phyloP scores from a whole-genome alignment of 2,797 vertebrate genomes.

The Manis javanica region DNA sequence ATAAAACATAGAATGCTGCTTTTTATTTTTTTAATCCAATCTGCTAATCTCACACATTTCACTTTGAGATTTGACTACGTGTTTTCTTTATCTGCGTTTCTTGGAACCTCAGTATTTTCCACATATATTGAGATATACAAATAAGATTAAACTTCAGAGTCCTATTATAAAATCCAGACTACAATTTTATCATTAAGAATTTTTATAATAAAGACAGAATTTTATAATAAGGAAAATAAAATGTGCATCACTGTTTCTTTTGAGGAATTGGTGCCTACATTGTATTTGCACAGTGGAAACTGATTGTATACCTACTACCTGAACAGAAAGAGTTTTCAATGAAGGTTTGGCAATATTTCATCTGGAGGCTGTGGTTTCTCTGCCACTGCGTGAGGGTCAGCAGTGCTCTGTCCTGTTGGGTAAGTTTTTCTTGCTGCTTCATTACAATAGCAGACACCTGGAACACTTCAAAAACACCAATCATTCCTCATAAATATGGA shows the following conservation, averaged over 20 bases:
- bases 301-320: slow-evolving; percentile 46
- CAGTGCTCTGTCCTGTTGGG: background rate
- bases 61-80: background rate
- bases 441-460: slow-evolving; percentile 50
- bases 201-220: too few relatives aligned
- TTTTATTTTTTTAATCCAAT: background rate
- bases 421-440: slow-evolving; percentile 69
- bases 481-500: background rate
- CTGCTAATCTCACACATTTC: background rate
- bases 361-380: background rate
- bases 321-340: background rate
- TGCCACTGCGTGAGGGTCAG: slow-evolving; percentile 44
- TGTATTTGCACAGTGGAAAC: background rate
- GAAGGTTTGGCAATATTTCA: background rate
- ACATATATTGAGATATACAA: background rate
- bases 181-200: background rate
- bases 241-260: background rate
- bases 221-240: background rate
- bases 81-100: background rate
- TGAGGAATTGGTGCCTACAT: background rate
- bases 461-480: slow-evolving; percentile 39
- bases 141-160: background rate
- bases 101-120: background rate
- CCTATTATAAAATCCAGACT: background rate
- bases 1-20: background rate